Percentiles rank a stretch among this genome's conserved stretches.
Conservation (phyloP, 2,888 invertebrate genomes). For the Noctua janthina region DNA sequence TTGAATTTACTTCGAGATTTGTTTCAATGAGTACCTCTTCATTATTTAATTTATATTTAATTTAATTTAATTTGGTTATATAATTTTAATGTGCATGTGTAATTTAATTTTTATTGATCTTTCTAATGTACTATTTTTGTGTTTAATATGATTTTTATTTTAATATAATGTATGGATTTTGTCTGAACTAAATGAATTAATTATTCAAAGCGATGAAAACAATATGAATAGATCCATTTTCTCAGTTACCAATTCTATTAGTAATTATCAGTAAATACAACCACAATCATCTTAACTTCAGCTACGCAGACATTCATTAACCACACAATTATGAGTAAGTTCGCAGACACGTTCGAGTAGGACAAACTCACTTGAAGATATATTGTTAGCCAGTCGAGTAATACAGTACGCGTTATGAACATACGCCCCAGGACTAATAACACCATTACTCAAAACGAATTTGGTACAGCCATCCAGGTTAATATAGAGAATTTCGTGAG, state of each 20-base stretch:
- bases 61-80: too few relatives aligned
- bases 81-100: too few relatives aligned
- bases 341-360: slow-evolving; percentile 56
- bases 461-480: slow-evolving; percentile 69
- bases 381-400: slow-evolving; percentile 71
- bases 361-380: slow-evolving; percentile 68
- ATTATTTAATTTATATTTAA: too few relatives aligned
- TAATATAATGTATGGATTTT: too few relatives aligned
- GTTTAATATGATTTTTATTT: too few relatives aligned
- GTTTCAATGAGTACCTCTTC: not conserved
- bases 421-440: slow-evolving; percentile 74
- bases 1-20: not conserved
- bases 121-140: too few relatives aligned
- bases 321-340: slow-evolving; percentile 55
- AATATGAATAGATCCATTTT: not conserved
- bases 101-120: too few relatives aligned
- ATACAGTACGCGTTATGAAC: slow-evolving; percentile 73
- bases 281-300: slow-evolving; percentile 31
- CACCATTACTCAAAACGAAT: slow-evolving; percentile 76
- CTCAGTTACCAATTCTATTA: not conserved
- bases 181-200: not conserved
- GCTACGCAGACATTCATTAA: slow-evolving; percentile 5
- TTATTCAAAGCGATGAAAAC: not conserved
- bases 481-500: slow-evolving; percentile 67
- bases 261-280: not conserved